A percentile compares a stretch with the other conserved stretches of the same genome.
Evolutionary conservation across 2,113 vertebrate genomes (phyloP).

Genomic region (Pygoscelis antarcticus): DNA sequence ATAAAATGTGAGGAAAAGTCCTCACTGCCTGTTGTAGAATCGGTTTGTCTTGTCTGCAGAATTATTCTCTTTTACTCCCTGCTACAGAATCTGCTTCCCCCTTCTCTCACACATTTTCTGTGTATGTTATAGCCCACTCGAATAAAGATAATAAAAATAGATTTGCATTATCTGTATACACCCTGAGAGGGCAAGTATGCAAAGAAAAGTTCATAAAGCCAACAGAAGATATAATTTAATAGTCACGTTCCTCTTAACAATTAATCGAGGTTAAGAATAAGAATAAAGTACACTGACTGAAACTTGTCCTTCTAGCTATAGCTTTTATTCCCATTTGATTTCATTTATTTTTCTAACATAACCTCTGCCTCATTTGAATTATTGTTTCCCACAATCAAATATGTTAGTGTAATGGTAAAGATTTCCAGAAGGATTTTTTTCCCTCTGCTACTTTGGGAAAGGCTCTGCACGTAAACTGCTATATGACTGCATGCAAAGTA

Average conservation of each 20-base stretch:
- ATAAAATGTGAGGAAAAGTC: not conserved
- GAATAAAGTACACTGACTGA: not conserved
- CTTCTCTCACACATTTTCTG: not conserved
- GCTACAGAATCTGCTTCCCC: not conserved
- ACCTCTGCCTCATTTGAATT: conserved; percentile 38
- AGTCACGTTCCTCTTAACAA: not conserved
- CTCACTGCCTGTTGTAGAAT: not conserved
- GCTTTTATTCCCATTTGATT: conserved; percentile 38
- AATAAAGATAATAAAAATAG: not conserved
- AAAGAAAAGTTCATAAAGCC: not conserved
- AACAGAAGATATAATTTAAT: not conserved
- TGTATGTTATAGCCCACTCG: not conserved
- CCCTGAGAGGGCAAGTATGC: not conserved
- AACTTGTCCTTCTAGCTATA: conserved; percentile 10
- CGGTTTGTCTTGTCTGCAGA: not conserved
- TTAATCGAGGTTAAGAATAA: conserved; percentile 28
- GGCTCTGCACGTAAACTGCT: not conserved
- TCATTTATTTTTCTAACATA: conserved; percentile 48
- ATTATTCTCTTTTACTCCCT: not conserved
- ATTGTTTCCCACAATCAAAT: conserved; percentile 61
- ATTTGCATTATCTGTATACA: not conserved
- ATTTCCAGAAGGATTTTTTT: conserved; percentile 21
- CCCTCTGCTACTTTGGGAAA: not conserved
- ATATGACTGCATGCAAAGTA: not conserved
- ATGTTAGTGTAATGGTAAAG: conserved; percentile 19